A percentile compares a stretch with the other conserved stretches of the same genome.
phyloP scores from a whole-genome alignment of 2,888 invertebrate species.

The Lithophane ornitopus region DNA sequence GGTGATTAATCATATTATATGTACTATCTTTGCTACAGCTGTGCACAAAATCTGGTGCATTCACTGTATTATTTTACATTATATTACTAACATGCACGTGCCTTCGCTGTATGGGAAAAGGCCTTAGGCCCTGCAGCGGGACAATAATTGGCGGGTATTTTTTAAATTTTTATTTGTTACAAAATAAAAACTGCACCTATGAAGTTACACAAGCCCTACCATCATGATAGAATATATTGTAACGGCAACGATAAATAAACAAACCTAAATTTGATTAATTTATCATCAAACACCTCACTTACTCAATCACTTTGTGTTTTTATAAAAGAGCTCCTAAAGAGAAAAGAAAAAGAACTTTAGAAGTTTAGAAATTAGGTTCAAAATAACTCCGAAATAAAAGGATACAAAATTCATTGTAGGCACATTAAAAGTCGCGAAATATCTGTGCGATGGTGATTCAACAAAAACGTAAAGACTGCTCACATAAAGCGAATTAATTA shows the following conservation, averaged over 20 bases:
- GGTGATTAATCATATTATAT: not conserved
- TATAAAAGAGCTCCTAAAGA: not conserved
- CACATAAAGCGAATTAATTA: conserved; percentile 87
- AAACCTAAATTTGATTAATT: not conserved
- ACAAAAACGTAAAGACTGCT: conserved; percentile 76
- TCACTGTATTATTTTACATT: not conserved
- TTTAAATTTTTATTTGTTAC: not conserved
- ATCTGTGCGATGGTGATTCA: conserved; percentile 71
- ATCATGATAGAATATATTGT: not conserved
- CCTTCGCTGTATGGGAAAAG: too few species aligned
- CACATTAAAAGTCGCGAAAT: conserved; percentile 62
- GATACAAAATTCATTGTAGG: conserved; percentile 37
- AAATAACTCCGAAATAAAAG: conserved; percentile 18
- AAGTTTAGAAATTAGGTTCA: not conserved
- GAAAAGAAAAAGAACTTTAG: not conserved
- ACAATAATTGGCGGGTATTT: too few species aligned
- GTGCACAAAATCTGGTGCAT: conserved; percentile 8
- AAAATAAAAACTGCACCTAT: not conserved
- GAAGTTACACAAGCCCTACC: not conserved
- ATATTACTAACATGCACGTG: not conserved
- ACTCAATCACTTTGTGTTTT: not conserved
- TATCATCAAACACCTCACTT: not conserved
- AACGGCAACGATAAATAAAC: not conserved
- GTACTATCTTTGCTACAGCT: not conserved
- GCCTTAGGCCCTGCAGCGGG: too few species aligned